phyloP scores from a whole-genome alignment of 2,888 invertebrate genomes.

The Sturmia bella region DNA sequence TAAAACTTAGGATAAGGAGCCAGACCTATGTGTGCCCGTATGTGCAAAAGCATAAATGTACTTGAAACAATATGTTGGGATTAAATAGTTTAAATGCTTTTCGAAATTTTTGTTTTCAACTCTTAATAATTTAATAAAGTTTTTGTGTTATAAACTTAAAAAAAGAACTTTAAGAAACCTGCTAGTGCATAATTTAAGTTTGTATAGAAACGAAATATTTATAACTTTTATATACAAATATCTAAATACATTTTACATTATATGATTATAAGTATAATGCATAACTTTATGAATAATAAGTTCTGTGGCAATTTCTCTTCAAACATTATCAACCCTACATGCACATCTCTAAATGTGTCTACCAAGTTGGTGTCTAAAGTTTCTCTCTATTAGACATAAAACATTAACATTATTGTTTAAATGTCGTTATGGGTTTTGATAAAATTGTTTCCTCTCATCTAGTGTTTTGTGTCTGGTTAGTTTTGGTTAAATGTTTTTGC shows the following conservation, averaged over 20 bases:
- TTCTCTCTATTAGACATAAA: slow-evolving; percentile 17
- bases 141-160: slow-evolving; percentile 3
- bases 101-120: slow-evolving; percentile 49
- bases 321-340: background rate
- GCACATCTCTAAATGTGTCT: background rate
- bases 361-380: slow-evolving; percentile 2
- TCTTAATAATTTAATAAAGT: slow-evolving; percentile 68
- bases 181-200: slow-evolving; percentile 43
- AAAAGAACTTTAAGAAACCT: background rate
- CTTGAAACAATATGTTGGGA: slow-evolving; percentile 58
- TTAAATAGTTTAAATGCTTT: slow-evolving; percentile 67
- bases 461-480: slow-evolving; percentile 58
- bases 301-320: slow-evolving; percentile 31
- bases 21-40: background rate
- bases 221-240: slow-evolving; percentile 21
- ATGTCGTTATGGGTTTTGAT: slow-evolving; percentile 58
- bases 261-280: slow-evolving; percentile 59
- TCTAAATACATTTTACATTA: slow-evolving; percentile 58
- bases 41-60: background rate
- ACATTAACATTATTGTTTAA: slow-evolving; percentile 61
- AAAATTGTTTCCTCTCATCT: slow-evolving; percentile 40
- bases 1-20: background rate
- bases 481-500: slow-evolving; percentile 35
- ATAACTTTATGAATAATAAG: slow-evolving; percentile 70
- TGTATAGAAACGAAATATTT: slow-evolving; percentile 13